Evolutionary conservation across 1,140 invertebrate species (phyloP).

Genomic region (Sipha flava): DNA sequence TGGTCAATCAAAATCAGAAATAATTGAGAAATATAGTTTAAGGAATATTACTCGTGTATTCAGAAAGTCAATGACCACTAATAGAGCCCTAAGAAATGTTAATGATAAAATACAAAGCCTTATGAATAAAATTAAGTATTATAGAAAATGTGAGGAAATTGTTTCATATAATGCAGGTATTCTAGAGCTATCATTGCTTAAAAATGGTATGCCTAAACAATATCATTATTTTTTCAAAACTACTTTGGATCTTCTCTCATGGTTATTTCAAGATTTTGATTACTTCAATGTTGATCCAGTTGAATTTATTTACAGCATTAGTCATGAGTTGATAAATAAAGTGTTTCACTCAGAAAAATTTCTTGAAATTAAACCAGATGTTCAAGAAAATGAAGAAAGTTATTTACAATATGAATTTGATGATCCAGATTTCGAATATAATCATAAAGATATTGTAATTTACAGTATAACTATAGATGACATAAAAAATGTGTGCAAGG

Average conservation of each 20-base stretch:
- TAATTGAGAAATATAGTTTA: conserved; percentile 46
- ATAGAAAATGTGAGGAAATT: not conserved
- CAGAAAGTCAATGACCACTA: not conserved
- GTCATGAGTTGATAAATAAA: not conserved
- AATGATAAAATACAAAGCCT: not conserved
- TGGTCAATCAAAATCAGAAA: conserved; percentile 55
- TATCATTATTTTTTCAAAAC: not conserved
- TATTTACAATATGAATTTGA: not conserved
- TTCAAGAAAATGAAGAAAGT: not conserved
- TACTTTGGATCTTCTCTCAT: not conserved
- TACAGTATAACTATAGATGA: not conserved
- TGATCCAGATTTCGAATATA: not conserved
- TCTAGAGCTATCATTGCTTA: not conserved
- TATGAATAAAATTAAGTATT: conserved; percentile 2
- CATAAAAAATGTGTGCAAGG: not conserved
- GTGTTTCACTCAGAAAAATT: not conserved
- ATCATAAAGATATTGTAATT: not conserved
- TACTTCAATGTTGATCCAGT: not conserved
- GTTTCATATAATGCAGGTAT: not conserved
- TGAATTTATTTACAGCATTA: not conserved
- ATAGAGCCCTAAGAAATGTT: not conserved
- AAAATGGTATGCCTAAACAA: not conserved
- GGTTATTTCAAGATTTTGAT: conserved; percentile 6
- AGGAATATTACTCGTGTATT: not conserved
- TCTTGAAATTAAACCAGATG: not conserved